Conservation (phyloP, 2,113 vertebrate genomes). For the Garra rufa region DNA sequence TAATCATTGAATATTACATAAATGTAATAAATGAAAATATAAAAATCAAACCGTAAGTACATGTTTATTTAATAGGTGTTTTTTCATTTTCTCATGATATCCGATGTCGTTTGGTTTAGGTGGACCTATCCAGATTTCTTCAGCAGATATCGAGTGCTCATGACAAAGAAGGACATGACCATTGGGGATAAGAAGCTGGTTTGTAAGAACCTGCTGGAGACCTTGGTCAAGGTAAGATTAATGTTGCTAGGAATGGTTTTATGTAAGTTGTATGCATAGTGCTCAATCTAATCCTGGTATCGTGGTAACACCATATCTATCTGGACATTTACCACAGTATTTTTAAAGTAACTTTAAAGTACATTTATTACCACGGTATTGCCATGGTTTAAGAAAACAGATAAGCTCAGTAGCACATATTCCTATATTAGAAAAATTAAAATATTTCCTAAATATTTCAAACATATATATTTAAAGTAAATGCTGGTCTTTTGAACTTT, state of each 20-base stretch:
- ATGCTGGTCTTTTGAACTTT: too few species aligned
- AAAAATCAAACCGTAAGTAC: background rate
- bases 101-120: constrained; percentile 68
- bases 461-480: background rate
- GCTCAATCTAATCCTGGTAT: background rate
- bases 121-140: constrained; percentile 97
- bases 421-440: background rate
- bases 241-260: background rate
- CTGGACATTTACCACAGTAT: background rate
- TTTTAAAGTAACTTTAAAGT: background rate
- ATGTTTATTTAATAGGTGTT: background rate
- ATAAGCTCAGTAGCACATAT: background rate
- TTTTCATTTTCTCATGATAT: background rate
- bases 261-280: background rate
- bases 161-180: constrained; percentile 83
- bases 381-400: background rate
- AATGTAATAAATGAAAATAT: too few species aligned
- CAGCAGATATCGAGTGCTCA: constrained; percentile 88
- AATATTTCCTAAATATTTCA: background rate
- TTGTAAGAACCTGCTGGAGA: constrained; percentile 85
- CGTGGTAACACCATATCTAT: background rate
- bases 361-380: background rate
- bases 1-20: background rate
- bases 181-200: constrained; percentile 83
- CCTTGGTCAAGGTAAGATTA: constrained; percentile 85